These are phyloP conservation scores for Virgularia gustaviana DNA, from an alignment of 92 coral and sea anemone genomes.

Conservation along the genomic window DNA sequence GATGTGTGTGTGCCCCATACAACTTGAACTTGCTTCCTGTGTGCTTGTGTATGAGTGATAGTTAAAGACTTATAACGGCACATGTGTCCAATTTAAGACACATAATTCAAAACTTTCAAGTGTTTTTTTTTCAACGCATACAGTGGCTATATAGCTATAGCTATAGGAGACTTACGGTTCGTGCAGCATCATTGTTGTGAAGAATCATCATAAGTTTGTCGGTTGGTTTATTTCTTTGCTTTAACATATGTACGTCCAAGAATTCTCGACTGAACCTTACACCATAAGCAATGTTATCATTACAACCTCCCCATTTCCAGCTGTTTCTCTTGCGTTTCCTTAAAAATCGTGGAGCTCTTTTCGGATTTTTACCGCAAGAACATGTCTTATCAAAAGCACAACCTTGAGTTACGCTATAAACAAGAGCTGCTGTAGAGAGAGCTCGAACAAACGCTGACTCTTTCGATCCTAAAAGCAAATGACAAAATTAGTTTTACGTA, in stretches of 20 bases:
- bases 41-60: too few relatives aligned
- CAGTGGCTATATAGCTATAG: too few relatives aligned
- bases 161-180: slow-evolving; percentile 57
- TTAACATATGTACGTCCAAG: slow-evolving; percentile 56
- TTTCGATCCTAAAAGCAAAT: slow-evolving; percentile 67
- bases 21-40: too few relatives aligned
- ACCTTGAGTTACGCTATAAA: slow-evolving; percentile 78
- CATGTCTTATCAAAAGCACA: slow-evolving; percentile 75
- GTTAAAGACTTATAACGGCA: too few relatives aligned
- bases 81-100: too few relatives aligned
- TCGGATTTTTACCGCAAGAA: slow-evolving; percentile 74
- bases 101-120: too few relatives aligned
- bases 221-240: slow-evolving; percentile 39
- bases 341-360: slow-evolving; percentile 13
- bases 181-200: slow-evolving; percentile 80
- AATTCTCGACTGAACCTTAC: slow-evolving; percentile 64
- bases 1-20: too few relatives aligned
- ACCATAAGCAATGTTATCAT: slow-evolving; percentile 81
- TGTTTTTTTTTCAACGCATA: too few relatives aligned
- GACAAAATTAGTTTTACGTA: not conserved
- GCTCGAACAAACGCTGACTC: slow-evolving; percentile 76
- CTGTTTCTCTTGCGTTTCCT: slow-evolving; percentile 28
- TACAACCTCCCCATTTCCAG: slow-evolving; percentile 84
- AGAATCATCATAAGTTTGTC: slow-evolving; percentile 65
- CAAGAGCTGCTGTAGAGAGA: slow-evolving; percentile 79